phyloP scores from a whole-genome alignment of 2,113 vertebrate species.

The Lonchura striata region DNA sequence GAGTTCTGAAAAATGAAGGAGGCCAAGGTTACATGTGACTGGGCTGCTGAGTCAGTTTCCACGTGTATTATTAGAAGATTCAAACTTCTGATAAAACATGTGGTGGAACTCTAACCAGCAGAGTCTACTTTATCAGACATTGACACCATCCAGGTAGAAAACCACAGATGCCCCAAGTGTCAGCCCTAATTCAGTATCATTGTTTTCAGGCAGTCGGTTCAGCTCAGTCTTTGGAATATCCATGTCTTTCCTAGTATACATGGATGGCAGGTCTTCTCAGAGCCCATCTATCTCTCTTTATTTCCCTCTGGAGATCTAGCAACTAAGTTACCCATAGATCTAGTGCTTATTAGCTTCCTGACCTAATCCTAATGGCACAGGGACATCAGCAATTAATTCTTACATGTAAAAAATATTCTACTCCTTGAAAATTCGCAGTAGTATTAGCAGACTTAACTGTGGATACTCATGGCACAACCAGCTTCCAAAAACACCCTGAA shows the following conservation, averaged over 20 bases:
- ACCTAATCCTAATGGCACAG: neutral
- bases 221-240: neutral
- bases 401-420: neutral
- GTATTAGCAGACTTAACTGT: neutral
- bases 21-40: neutral
- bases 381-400: neutral
- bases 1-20: neutral
- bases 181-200: neutral
- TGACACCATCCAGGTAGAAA: neutral
- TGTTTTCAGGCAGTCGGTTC: neutral
- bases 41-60: neutral
- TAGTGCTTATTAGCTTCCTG: neutral
- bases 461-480: neutral
- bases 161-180: neutral
- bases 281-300: neutral
- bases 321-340: neutral
- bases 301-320: neutral
- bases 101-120: neutral
- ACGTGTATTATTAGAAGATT: neutral
- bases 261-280: neutral
- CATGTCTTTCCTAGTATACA: neutral
- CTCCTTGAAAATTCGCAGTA: neutral
- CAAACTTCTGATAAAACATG: neutral
- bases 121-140: neutral
- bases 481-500: neutral